phyloP scores from a whole-genome alignment of 2,888 invertebrate genomes.

The Drosophila conformis region DNA sequence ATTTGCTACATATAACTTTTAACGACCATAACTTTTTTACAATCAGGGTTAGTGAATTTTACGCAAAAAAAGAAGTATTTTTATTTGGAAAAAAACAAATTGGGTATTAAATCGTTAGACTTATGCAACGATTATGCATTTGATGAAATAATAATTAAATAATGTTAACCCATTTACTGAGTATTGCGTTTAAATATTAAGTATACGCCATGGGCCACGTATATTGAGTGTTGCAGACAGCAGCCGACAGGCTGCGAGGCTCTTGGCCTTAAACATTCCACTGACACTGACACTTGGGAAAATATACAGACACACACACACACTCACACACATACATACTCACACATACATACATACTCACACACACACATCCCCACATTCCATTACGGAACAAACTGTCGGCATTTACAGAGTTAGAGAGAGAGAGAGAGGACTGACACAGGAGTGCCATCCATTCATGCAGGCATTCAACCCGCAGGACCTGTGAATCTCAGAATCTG shows the following conservation, averaged over 20 bases:
- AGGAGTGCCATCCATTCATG: constrained; percentile 32
- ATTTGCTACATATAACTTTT: not conserved
- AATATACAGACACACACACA: constrained; percentile 7
- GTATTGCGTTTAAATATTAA: constrained; percentile 20
- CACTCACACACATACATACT: not conserved
- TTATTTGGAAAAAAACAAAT: not conserved
- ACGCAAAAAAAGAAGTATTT: not conserved
- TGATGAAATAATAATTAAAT: not conserved
- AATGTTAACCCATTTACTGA: not conserved
- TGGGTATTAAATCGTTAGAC: not conserved
- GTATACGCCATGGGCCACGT: constrained; percentile 31
- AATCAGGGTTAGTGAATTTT: not conserved
- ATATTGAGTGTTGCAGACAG: constrained; percentile 25
- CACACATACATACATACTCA: not conserved
- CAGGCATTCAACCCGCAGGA: not conserved
- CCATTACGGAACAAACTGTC: constrained; percentile 30
- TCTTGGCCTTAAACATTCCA: constrained; percentile 41
- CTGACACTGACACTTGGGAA: constrained; percentile 19
- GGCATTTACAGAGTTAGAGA: constrained; percentile 15
- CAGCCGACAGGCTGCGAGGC: constrained; percentile 8
- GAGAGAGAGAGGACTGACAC: constrained; percentile 19
- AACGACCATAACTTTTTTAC: not conserved
- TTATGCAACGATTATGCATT: not conserved
- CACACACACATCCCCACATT: not conserved
- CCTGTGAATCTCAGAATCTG: constrained; percentile 5